Percentiles rank a stretch among this genome's conserved stretches.
Conservation (phyloP, 2,888 invertebrate genomes). For the Pseudococcus viburni region DNA sequence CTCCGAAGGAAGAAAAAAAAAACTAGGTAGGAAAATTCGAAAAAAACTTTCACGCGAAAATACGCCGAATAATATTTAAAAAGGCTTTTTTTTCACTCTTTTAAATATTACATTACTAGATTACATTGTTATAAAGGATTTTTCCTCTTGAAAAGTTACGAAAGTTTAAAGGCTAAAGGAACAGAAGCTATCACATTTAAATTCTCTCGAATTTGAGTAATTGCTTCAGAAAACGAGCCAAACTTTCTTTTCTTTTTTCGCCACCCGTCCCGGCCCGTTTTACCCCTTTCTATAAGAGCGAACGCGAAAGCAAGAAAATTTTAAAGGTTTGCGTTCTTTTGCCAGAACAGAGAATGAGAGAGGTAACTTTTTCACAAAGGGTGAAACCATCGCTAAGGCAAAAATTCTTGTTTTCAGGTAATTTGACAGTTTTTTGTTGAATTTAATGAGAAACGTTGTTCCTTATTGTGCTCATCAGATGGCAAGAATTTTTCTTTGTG, state of each 20-base stretch:
- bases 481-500: constrained; percentile 30
- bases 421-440: constrained; percentile 48
- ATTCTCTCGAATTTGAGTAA: constrained; percentile 51
- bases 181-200: constrained; percentile 52
- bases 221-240: constrained; percentile 48
- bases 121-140: constrained; percentile 53
- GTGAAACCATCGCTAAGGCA: constrained; percentile 44
- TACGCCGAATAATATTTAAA: constrained; percentile 44
- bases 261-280: not conserved
- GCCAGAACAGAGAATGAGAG: not conserved
- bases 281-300: not conserved
- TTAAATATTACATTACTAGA: constrained; percentile 51
- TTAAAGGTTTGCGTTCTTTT: constrained; percentile 37
- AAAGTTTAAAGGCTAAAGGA: constrained; percentile 52
- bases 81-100: constrained; percentile 27
- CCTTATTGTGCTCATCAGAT: constrained; percentile 42
- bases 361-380: constrained; percentile 48
- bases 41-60: not conserved
- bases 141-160: constrained; percentile 45
- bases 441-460: constrained; percentile 45
- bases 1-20: not conserved
- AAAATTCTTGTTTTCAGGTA: constrained; percentile 43
- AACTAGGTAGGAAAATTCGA: not conserved
- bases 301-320: constrained; percentile 38
- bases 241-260: constrained; percentile 3